phyloP scores from a whole-genome alignment of 2,113 vertebrate genomes.

The Corydoras sp. region DNA sequence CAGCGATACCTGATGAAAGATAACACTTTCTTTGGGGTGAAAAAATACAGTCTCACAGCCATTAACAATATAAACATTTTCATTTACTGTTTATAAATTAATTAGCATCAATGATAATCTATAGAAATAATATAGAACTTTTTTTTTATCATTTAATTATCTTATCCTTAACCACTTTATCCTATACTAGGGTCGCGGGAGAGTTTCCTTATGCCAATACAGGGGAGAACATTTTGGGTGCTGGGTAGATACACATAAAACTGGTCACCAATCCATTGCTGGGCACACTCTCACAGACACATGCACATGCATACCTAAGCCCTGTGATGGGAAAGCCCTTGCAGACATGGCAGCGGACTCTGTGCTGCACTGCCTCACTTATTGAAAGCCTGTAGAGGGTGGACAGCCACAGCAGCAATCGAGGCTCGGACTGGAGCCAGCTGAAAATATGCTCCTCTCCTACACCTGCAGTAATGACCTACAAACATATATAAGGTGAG shows the following conservation, averaged over 20 bases:
- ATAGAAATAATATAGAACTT: no score
- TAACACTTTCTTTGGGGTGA: neutral
- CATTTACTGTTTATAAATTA: no score
- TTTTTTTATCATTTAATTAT: no score
- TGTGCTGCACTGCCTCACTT: constrained; percentile 63
- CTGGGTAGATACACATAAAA: no score
- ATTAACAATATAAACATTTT: neutral
- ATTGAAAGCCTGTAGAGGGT: constrained; percentile 64
- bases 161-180: no score
- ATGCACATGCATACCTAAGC: constrained; percentile 63
- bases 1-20: constrained; percentile 69
- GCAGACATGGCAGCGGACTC: constrained; percentile 68
- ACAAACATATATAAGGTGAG: neutral
- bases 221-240: no score
- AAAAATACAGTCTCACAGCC: neutral
- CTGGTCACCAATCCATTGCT: no score
- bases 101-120: no score
- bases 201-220: no score
- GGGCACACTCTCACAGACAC: neutral
- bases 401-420: constrained; percentile 74
- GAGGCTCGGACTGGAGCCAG: constrained; percentile 73
- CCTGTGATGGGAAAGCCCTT: constrained; percentile 70
- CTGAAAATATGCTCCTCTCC: constrained; percentile 58
- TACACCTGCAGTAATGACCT: constrained; percentile 55
- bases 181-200: no score